Evolutionary conservation across 1,140 invertebrate species (phyloP), one percentile per base, ranked within the genome.

Genomic region (Vanessa tameamea): DNA sequence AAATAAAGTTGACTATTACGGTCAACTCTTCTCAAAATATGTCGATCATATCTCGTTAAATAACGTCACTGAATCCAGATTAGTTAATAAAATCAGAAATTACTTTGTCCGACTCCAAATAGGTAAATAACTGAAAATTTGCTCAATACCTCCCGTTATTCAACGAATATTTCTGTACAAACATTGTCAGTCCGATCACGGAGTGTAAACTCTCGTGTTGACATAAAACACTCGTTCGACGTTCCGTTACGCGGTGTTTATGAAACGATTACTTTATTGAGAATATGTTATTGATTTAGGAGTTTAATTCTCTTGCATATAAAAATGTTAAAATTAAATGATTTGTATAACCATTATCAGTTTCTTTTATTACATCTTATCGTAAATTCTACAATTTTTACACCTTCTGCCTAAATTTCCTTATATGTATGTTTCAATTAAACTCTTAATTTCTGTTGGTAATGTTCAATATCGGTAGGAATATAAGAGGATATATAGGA

Each of bases 221-320:
- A 57, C 53, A 57, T 14, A 57, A 57, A 57, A 57, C 53, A 57
- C 53, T 57, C 53, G 53, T 57, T 57, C 53, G 51, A 20, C 51
- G 20, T 57, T 57, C 20, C 13, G 20, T 57, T 23, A 57, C 53
- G 53, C 53, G 8, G 53, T 57, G 20, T 57, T 57, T 57, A 57
- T 20, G 20, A 23, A 57, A 57, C 53, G 53, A 23, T 57, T 57
- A 57, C 23, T 57, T 57, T 23, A 57, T 57, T 53, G 15, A 53
- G n/a, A 53, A 16, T 50, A 15, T 53, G 15, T 53, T 53, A 53
- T 53, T 53, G 50, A 53, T 53, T 53, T 53, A 53, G 50, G 14
- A 20, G n/a, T 15, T 15, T 16, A 53, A 53, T 53, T 53, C 50
- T 53, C 50, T 15, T 53, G n/a, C n/a, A 16, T 53, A 20, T 53